Conservation (phyloP, 2,797 vertebrate species). For the Xiphorhynchus erythropygius region DNA sequence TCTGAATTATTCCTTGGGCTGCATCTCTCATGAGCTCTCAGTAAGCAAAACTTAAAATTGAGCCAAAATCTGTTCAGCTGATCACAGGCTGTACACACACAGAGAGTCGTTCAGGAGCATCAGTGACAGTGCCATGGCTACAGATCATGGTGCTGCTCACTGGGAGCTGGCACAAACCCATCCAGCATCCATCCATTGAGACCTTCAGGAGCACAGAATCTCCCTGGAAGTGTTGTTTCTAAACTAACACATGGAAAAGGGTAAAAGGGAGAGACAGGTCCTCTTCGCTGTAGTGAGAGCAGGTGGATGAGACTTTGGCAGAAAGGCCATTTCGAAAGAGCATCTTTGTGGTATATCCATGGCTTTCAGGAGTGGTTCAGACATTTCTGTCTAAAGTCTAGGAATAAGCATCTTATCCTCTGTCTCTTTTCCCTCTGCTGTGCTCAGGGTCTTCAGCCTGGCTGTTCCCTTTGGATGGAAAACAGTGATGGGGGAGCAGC, state of each 20-base stretch:
- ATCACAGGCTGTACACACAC: rapidly evolving
- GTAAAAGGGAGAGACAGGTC: background rate
- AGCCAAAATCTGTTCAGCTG: background rate
- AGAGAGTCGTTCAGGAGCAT: background rate
- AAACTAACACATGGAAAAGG: background rate
- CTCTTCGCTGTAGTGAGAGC: background rate
- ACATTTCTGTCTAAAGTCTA: background rate
- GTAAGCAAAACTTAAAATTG: background rate
- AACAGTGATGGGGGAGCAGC: background rate
- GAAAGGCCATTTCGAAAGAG: background rate
- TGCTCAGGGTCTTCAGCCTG: background rate
- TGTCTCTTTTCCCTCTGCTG: background rate
- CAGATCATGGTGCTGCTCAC: background rate
- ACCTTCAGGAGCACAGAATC: background rate
- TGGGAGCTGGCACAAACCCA: background rate
- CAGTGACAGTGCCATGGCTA: background rate
- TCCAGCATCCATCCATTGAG: background rate
- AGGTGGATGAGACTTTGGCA: background rate
- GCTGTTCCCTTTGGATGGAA: background rate
- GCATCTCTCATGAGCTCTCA: background rate
- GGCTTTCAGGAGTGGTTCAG: background rate
- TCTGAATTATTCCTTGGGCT: background rate
- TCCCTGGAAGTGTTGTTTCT: background rate
- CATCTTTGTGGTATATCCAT: background rate
- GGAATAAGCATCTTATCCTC: background rate